These are phyloP conservation scores for Rousettus madagascariensis DNA, from an alignment of 2,797 vertebrate species.

Conservation along the genomic window DNA sequence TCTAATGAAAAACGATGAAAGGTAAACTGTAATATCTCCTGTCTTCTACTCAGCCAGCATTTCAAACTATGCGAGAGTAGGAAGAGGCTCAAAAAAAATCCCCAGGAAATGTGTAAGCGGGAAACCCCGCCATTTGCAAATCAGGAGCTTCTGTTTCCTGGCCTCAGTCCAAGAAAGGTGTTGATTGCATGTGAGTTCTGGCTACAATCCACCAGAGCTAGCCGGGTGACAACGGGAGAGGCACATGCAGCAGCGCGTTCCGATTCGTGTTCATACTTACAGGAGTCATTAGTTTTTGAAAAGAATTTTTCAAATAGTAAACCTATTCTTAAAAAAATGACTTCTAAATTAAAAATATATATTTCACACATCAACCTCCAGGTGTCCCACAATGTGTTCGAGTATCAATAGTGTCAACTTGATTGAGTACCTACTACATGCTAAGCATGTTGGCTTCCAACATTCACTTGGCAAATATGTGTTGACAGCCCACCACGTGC, in stretches of 20 bases:
- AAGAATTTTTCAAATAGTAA: background rate
- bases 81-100: background rate
- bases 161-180: background rate
- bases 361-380: background rate
- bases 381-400: background rate
- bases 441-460: background rate
- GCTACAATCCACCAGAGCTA: background rate
- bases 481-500: background rate
- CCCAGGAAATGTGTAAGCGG: background rate
- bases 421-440: background rate
- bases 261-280: background rate
- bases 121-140: background rate
- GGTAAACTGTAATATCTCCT: background rate
- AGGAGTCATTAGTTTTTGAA: background rate
- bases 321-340: background rate
- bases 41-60: background rate
- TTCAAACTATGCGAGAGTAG: background rate
- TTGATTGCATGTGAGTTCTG: background rate
- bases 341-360: background rate
- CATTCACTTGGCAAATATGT: background rate
- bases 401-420: background rate
- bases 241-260: accelerated
- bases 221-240: background rate
- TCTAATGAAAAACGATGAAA: background rate
- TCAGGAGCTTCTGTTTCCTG: background rate